These are phyloP conservation scores for Ancistrus triradiatus DNA, from an alignment of 2,113 vertebrate genomes.

Conservation along the genomic window DNA sequence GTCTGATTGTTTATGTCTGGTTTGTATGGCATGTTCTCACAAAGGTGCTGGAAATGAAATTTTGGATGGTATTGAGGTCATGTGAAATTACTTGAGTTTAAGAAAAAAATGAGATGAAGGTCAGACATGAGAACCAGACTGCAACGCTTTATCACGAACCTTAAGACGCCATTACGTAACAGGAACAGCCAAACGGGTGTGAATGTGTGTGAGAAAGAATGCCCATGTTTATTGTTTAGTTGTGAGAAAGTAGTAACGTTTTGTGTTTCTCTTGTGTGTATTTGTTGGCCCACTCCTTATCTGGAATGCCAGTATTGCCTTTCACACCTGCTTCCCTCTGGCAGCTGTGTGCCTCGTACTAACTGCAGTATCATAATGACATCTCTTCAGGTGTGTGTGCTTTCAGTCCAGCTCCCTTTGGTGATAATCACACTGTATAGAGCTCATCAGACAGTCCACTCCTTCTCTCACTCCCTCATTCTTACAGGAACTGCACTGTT, in stretches of 20 bases:
- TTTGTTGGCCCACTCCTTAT: conserved; percentile 27
- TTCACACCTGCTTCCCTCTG: conserved; percentile 40
- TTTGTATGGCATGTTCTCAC: background rate
- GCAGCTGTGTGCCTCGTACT: conserved; percentile 22
- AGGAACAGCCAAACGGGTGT: conserved; percentile 3
- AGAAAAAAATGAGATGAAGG: conserved; percentile 23
- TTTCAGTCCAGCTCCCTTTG: conserved; percentile 10
- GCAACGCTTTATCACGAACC: conserved; percentile 30
- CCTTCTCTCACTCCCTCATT: conserved; percentile 22
- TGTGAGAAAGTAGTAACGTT: background rate
- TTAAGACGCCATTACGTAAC: conserved; percentile 28
- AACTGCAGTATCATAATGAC: background rate
- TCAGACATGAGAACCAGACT: conserved; percentile 48
- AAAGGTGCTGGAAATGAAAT: conserved; percentile 14
- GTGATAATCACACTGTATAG: conserved; percentile 33
- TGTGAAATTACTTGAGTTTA: conserved; percentile 17
- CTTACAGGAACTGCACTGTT: conserved; percentile 25
- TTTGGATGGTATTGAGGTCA: conserved; percentile 27
- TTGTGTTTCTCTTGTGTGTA: conserved; percentile 9
- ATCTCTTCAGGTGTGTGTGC: conserved; percentile 1
- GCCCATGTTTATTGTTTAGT: conserved; percentile 11
- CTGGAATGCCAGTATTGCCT: conserved; percentile 19
- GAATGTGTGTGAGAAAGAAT: conserved; percentile 23
- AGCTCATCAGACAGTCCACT: conserved; percentile 20
- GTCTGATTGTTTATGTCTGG: conserved; percentile 2